phyloP scores from a whole-genome alignment of 2,797 vertebrate genomes.

The Hippoglossus hippoglossus region DNA sequence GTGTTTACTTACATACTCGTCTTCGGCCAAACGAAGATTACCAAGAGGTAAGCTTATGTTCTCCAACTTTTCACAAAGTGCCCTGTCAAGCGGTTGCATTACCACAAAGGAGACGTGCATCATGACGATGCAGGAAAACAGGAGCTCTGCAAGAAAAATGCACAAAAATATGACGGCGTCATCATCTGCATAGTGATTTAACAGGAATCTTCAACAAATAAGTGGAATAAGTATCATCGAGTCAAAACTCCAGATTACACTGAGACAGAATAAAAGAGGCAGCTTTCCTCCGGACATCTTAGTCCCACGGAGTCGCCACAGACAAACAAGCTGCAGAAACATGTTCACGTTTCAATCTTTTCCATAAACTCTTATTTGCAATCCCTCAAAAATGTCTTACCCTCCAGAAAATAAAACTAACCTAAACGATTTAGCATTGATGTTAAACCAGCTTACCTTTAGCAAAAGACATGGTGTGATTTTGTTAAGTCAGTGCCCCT shows the following conservation, averaged over 20 bases:
- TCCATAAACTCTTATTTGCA: background rate
- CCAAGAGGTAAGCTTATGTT: fast-evolving
- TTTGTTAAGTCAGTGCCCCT: constrained; percentile 13
- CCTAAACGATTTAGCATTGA: background rate
- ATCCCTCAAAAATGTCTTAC: too few species aligned
- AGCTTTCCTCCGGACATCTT: too few species aligned
- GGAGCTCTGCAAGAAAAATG: constrained; percentile 51
- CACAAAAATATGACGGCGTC: constrained; percentile 2
- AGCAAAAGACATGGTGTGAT: constrained; percentile 46
- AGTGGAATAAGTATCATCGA: background rate
- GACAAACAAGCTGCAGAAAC: too few species aligned
- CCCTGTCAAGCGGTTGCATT: fast-evolving
- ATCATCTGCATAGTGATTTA: constrained; percentile 16
- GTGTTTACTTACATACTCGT: constrained; percentile 52
- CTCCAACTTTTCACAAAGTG: fast-evolving
- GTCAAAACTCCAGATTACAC: background rate
- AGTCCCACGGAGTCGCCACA: too few species aligned
- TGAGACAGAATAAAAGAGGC: background rate
- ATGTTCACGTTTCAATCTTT: background rate
- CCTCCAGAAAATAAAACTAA: too few species aligned
- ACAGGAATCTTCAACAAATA: background rate
- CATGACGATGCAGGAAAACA: constrained; percentile 46
- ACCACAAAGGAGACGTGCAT: constrained; percentile 24
- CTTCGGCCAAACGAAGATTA: constrained; percentile 17
- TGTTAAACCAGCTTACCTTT: constrained; percentile 59